A percentile compares a stretch with the other conserved stretches of the same genome.
Evolutionary conservation across 2,797 vertebrate species (phyloP).

Genomic region (Aphelocoma californica): DNA sequence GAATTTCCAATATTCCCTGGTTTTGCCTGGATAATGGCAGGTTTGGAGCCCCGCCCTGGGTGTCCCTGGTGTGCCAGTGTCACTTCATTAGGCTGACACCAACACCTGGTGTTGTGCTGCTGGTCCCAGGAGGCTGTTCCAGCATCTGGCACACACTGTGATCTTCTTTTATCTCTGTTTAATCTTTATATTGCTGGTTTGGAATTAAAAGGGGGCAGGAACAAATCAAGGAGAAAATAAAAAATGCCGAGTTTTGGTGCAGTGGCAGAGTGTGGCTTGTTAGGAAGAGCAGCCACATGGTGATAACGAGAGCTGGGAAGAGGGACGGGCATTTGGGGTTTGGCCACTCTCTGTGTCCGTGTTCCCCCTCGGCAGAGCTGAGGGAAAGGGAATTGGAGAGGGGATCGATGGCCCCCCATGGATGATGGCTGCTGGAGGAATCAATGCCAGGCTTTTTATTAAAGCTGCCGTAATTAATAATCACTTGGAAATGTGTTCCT

Average conservation of each 20-base stretch:
- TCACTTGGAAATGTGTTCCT: background rate
- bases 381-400: background rate
- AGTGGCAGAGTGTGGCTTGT: background rate
- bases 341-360: accelerated
- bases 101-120: conserved; percentile 82
- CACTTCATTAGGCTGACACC: conserved; percentile 80
- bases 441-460: background rate
- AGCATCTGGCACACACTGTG: conserved; percentile 73
- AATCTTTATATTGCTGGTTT: conserved; percentile 50
- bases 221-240: background rate
- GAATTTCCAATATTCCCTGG: background rate
- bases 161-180: conserved; percentile 53
- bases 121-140: conserved; percentile 61
- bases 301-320: background rate
- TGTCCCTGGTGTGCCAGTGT: conserved; percentile 36
- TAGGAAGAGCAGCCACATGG: background rate
- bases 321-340: accelerated
- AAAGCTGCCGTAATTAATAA: background rate
- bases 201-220: conserved; percentile 48
- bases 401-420: background rate
- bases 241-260: background rate
- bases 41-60: conserved; percentile 23
- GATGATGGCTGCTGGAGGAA: background rate
- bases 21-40: conserved; percentile 17
- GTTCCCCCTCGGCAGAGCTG: background rate